Evolutionary conservation across 2,888 invertebrate species (phyloP), one percentile per base, ranked within the genome.

Genomic region (Agrochola circellaris): DNA sequence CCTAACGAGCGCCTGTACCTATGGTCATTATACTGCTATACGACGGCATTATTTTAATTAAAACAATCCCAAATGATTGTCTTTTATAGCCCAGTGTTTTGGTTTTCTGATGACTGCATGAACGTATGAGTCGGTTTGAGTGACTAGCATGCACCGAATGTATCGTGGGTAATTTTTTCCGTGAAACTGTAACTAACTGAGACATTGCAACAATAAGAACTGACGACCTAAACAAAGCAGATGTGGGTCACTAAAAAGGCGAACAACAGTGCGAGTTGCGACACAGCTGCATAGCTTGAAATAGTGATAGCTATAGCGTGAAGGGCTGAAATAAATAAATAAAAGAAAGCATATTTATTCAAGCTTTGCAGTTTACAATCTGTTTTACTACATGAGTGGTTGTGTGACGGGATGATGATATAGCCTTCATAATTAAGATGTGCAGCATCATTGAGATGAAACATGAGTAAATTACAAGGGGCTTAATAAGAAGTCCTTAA

Each of bases 1-100:
- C 81, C 79, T 89, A 88, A 88, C 89, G 80, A 88, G 88, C 81
- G 72, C 73, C 42, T 34, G 61, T 58, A n/a, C n/a, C n/a, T n/a
- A 64, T 60, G 65, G 34, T 76, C 77, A 79, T 80, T 84, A 86
- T 88, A 83, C 75, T 72, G 82, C 80, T 81, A 38, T 79, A 85
- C 73, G 70, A 85, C 58, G 79, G 75, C 82, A 87, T 87, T 84
- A 80, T 73, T 78, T 75, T 79, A 69, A 83, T 78, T 83, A 81
- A 83, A 83, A 85, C 75, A 73, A 84, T 84, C 67, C 51, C 71
- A 60, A 71, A 78, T 65, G 6, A 83, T 68, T 45, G 68, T 42
- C 58, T 66, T 74, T 73, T 83, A 77, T 79, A 83, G 72, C 26
- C 6, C 23, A 69, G 26, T 73, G 86, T 74, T 82, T 73, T 82